Evolutionary conservation across 2,113 vertebrate species (phyloP).

Genomic region (Elanus axillaris): DNA sequence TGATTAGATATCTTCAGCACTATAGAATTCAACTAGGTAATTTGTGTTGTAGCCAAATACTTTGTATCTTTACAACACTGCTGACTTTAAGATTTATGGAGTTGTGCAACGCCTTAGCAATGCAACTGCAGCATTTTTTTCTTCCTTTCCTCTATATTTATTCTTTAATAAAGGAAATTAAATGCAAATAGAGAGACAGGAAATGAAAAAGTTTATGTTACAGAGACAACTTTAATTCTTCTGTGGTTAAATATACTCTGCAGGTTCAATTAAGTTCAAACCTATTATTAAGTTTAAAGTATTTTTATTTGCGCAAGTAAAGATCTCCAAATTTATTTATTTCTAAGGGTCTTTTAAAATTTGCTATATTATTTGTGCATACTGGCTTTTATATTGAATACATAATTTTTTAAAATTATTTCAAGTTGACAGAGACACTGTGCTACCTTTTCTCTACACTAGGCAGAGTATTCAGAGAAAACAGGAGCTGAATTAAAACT

Average conservation of each 20-base stretch:
- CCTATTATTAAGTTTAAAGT: not conserved
- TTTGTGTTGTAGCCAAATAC: not conserved
- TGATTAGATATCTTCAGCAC: not conserved
- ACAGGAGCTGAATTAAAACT: not conserved
- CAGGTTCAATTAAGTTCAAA: not conserved
- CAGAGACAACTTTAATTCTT: not conserved
- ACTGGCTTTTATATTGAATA: not conserved
- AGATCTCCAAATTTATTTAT: not conserved
- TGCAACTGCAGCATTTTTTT: not conserved
- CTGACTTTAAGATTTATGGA: constrained; percentile 22
- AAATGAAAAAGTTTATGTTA: constrained; percentile 43
- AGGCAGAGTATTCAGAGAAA: not conserved
- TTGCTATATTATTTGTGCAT: not conserved
- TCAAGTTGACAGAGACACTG: not conserved
- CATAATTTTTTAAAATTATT: not conserved
- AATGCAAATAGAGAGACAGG: constrained; percentile 45
- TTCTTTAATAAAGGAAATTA: constrained; percentile 48
- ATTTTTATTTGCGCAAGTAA: not conserved
- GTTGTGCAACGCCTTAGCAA: not conserved
- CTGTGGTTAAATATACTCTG: not conserved
- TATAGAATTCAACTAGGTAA: not conserved
- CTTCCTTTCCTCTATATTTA: not conserved
- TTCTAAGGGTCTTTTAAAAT: not conserved
- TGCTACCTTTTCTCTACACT: not conserved
- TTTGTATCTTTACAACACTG: not conserved